Evolutionary conservation across 2,888 invertebrate species (phyloP).

Genomic region (Heliconius ismenius): DNA sequence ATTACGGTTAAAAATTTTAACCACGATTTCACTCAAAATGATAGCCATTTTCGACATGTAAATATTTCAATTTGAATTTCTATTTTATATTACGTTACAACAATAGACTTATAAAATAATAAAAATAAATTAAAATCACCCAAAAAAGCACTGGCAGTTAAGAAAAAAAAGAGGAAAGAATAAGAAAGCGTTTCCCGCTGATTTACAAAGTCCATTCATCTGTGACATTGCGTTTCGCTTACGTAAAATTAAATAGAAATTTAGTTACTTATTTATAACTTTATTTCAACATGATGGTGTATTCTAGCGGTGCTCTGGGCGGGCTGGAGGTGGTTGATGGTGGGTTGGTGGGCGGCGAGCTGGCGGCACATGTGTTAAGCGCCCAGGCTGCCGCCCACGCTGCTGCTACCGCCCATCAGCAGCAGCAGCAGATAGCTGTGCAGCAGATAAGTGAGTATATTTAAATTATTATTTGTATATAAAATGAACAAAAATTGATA

Average conservation of each 20-base stretch:
- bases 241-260: conserved; percentile 45
- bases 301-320: conserved; percentile 82
- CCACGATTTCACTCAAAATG: conserved; percentile 41
- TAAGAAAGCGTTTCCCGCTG: conserved; percentile 46
- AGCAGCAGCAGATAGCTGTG: conserved; percentile 70
- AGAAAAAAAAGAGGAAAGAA: conserved; percentile 42
- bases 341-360: conserved; percentile 70
- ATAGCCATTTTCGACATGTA: conserved; percentile 49
- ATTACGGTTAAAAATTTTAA: conserved; percentile 25
- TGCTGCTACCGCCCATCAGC: conserved; percentile 72
- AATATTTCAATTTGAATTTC: conserved; percentile 31
- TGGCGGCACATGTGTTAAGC: conserved; percentile 72
- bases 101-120: conserved; percentile 23
- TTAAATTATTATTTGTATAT: background rate
- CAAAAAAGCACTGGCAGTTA: conserved; percentile 50
- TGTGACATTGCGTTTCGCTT: conserved; percentile 41
- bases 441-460: conserved; percentile 71
- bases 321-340: conserved; percentile 76
- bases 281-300: conserved; percentile 73
- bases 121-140: conserved; percentile 15
- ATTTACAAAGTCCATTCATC: conserved; percentile 44
- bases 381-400: conserved; percentile 79
- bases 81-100: conserved; percentile 1
- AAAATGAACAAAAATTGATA: too few species aligned
- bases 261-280: conserved; percentile 46